Conservation (phyloP, 2,113 vertebrate genomes). For the Chionomys nivalis region DNA sequence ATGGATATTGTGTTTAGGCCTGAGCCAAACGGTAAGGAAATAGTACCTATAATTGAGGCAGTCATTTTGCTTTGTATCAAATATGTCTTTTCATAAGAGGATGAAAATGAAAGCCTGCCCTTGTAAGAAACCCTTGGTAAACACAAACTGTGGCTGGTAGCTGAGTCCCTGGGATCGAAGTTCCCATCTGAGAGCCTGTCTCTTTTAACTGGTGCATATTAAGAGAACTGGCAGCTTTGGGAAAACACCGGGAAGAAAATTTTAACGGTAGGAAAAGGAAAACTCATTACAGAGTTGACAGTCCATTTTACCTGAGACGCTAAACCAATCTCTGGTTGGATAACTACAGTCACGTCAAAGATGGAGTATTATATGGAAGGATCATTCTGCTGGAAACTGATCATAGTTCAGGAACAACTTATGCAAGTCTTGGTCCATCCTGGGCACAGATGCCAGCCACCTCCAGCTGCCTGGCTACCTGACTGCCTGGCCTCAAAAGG, state of each 20-base stretch:
- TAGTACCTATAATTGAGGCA: not conserved
- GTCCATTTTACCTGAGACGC: constrained; percentile 15
- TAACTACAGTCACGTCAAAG: not conserved
- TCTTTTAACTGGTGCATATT: constrained; percentile 39
- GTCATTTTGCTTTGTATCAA: constrained; percentile 37
- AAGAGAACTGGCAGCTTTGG: not conserved
- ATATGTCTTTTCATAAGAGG: not conserved
- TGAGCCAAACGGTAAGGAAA: not conserved
- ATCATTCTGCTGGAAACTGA: not conserved
- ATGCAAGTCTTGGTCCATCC: not conserved
- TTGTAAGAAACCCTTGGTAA: not conserved
- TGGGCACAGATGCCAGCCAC: accelerated
- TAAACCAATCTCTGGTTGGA: not conserved
- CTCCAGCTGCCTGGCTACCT: not conserved
- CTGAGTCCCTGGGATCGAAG: constrained; percentile 63
- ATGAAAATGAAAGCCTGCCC: not conserved
- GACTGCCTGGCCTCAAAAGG: not conserved
- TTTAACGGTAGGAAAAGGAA: constrained; percentile 59
- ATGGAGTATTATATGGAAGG: not conserved
- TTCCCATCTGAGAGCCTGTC: constrained; percentile 58
- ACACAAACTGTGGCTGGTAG: not conserved
- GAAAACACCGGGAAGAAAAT: constrained; percentile 40
- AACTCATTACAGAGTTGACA: constrained; percentile 20
- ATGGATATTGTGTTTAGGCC: not conserved
- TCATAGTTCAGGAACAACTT: not conserved